A percentile compares a stretch with the other conserved stretches of the same genome.
phyloP scores from a whole-genome alignment of 2,888 invertebrate species.

The Heliconius hortense region DNA sequence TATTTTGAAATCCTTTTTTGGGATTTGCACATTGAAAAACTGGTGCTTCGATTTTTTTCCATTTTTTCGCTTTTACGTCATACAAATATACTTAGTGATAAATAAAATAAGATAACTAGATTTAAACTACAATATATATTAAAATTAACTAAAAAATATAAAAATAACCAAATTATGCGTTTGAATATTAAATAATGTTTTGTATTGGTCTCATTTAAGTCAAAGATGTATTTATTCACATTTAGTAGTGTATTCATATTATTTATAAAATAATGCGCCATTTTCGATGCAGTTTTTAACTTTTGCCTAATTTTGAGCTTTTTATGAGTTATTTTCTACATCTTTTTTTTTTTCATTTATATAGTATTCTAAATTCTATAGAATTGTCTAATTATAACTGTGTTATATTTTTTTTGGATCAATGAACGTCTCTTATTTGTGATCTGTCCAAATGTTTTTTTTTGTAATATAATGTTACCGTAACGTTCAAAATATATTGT shows the following conservation, averaged over 20 bases:
- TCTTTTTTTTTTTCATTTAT: constrained; percentile 1
- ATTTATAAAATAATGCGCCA: constrained; percentile 27
- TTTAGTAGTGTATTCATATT: constrained; percentile 28
- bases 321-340: constrained; percentile 7
- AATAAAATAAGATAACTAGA: constrained; percentile 63
- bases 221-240: constrained; percentile 69
- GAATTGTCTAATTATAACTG: not conserved
- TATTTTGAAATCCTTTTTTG: constrained; percentile 12
- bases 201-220: constrained; percentile 78
- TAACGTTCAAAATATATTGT: constrained; percentile 1
- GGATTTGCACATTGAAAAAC: constrained; percentile 1
- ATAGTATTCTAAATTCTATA: constrained; percentile 1
- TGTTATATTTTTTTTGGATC: not conserved
- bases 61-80: constrained; percentile 46
- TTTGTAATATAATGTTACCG: constrained; percentile 17
- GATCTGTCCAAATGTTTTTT: constrained; percentile 22
- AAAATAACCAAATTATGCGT: constrained; percentile 72
- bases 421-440: constrained; percentile 22
- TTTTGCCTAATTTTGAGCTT: constrained; percentile 42
- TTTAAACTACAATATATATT: constrained; percentile 55
- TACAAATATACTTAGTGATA: constrained; percentile 61
- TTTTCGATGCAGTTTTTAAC: constrained; percentile 46
- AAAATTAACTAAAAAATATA: constrained; percentile 44
- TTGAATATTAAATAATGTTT: constrained; percentile 56
- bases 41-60: constrained; percentile 34